Conservation (phyloP, 1,140 invertebrate genomes). For the Aphidius ervi region DNA sequence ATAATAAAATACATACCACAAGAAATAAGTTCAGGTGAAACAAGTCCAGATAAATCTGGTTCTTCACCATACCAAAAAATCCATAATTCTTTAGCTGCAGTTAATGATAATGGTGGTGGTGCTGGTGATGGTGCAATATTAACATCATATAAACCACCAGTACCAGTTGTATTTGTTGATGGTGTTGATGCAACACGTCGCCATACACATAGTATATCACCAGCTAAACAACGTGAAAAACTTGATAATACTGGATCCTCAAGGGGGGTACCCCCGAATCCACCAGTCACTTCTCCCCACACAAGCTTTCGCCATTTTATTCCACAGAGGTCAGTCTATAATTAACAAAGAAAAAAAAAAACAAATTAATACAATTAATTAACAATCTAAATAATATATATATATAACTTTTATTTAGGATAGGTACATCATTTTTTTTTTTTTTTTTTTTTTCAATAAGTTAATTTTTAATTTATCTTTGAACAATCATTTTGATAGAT, state of each 20-base stretch:
- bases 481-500: no score
- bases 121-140: constrained; percentile 55
- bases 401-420: no score
- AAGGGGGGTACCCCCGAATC: constrained; percentile 63
- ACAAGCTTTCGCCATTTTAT: constrained; percentile 97
- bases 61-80: constrained; percentile 99
- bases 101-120: constrained; percentile 66
- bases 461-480: no score
- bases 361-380: constrained; percentile 2
- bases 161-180: constrained; percentile 43
- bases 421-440: no score
- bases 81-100: constrained; percentile 92
- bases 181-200: constrained; percentile 67
- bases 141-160: constrained; percentile 60
- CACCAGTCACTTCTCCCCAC: constrained; percentile 68
- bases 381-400: neutral
- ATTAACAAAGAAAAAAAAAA: constrained; percentile 21
- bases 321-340: constrained; percentile 93
- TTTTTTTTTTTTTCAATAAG: no score
- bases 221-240: constrained; percentile 88
- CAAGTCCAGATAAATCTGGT: constrained; percentile 80
- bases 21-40: constrained; percentile 73
- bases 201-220: constrained; percentile 96
- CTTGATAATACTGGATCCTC: constrained; percentile 91
- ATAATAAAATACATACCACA: constrained; percentile 60